Evolutionary conservation across 2,888 invertebrate genomes (phyloP).

Genomic region (Tachina fera): DNA sequence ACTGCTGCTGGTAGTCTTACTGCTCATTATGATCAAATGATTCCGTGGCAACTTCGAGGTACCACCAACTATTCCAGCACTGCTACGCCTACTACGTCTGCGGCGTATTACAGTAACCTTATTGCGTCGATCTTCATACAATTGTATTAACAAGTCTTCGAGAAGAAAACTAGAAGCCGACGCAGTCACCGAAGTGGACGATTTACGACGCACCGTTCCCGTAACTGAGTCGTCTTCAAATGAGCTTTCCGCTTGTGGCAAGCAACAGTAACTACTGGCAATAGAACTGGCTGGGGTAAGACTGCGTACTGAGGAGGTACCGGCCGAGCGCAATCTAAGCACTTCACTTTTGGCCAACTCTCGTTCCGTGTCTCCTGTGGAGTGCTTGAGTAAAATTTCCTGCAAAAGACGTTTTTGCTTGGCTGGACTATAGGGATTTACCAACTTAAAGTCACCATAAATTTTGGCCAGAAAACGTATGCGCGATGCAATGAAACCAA

Average conservation of each 20-base stretch:
- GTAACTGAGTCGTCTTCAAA: constrained; percentile 73
- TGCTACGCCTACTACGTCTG: constrained; percentile 73
- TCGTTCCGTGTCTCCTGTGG: constrained; percentile 76
- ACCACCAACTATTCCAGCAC: constrained; percentile 70
- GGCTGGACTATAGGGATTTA: constrained; percentile 80
- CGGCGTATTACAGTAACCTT: constrained; percentile 79
- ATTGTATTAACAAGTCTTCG: constrained; percentile 81
- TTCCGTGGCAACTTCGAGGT: constrained; percentile 68
- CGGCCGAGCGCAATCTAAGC: constrained; percentile 29
- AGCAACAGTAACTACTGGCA: constrained; percentile 72
- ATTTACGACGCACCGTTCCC: constrained; percentile 77
- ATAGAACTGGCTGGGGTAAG: constrained; percentile 72
- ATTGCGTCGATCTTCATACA: constrained; percentile 81
- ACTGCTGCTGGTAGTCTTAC: constrained; percentile 73
- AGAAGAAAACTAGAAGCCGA: constrained; percentile 77
- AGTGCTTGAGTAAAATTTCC: constrained; percentile 79
- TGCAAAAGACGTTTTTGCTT: constrained; percentile 80
- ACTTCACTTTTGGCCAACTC: constrained; percentile 55
- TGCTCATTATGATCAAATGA: constrained; percentile 76
- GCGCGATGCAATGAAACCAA: constrained; percentile 82
- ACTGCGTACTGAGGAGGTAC: constrained; percentile 63
- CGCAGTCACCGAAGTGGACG: constrained; percentile 72
- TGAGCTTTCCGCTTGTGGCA: constrained; percentile 72
- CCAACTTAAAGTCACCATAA: constrained; percentile 79
- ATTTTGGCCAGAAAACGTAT: constrained; percentile 80